These are phyloP conservation scores for Arizona elegans DNA, from an alignment of 2,113 vertebrate species.

Conservation along the genomic window DNA sequence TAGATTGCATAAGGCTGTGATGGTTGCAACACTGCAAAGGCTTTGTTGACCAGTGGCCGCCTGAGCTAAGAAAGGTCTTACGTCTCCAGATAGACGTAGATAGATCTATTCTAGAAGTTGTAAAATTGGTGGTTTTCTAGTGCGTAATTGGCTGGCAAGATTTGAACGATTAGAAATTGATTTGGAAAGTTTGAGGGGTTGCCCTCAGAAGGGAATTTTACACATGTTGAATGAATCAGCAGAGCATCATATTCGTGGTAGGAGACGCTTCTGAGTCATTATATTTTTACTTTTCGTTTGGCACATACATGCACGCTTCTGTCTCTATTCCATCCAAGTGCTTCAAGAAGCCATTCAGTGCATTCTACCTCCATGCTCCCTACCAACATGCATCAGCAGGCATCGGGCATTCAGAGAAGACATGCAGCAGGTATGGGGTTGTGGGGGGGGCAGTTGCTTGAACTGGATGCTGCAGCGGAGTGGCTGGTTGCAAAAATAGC, in stretches of 20 bases:
- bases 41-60: neutral
- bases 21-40: neutral
- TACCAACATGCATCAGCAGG: neutral
- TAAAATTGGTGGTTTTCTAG: neutral
- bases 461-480: neutral
- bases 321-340: neutral
- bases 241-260: neutral
- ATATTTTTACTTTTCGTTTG: neutral
- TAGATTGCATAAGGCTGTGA: neutral
- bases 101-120: neutral
- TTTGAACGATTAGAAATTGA: neutral
- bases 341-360: neutral
- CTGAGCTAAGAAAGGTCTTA: neutral
- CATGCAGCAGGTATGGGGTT: neutral
- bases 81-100: neutral
- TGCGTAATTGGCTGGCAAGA: neutral
- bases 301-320: neutral
- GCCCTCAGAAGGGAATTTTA: neutral
- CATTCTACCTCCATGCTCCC: neutral
- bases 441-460: neutral
- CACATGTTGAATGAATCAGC: neutral
- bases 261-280: neutral
- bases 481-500: neutral
- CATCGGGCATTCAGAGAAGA: neutral
- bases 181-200: neutral